Conservation (phyloP, 23 tunicate genomes). For the Styela clava region DNA sequence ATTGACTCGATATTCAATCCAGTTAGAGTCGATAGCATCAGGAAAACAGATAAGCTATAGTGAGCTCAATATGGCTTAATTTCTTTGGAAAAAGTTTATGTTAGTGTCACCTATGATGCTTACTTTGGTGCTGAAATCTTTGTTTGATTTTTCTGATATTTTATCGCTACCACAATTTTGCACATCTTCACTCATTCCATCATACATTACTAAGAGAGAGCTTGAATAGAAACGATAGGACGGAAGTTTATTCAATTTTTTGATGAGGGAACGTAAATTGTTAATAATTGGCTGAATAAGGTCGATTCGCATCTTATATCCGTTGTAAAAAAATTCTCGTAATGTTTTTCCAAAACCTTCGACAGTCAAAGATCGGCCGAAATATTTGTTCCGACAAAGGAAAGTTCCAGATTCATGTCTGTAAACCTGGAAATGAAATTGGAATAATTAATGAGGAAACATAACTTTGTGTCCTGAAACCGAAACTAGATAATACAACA, state of each 20-base stretch:
- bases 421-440: slow-evolving; percentile 63
- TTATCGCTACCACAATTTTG: neutral
- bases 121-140: too few species aligned
- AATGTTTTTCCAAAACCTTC: slow-evolving; percentile 44
- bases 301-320: slow-evolving; percentile 46
- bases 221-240: slow-evolving; percentile 84
- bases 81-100: too few species aligned
- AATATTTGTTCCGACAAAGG: slow-evolving; percentile 83
- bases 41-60: too few species aligned
- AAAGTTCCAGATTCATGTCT: slow-evolving; percentile 39
- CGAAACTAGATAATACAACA: neutral
- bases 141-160: too few species aligned
- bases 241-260: slow-evolving; percentile 45
- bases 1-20: too few species aligned
- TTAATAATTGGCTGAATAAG: slow-evolving; percentile 52
- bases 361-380: slow-evolving; percentile 56
- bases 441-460: neutral
- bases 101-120: too few species aligned
- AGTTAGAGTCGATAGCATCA: too few species aligned
- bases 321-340: slow-evolving; percentile 67
- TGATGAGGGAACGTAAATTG: slow-evolving; percentile 48
- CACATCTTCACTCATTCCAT: slow-evolving; percentile 39
- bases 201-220: slow-evolving; percentile 86
- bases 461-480: neutral
- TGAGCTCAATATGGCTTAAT: too few species aligned